Evolutionary conservation across 2,797 vertebrate genomes (phyloP).

Genomic region (Phalanger gymnotis): DNA sequence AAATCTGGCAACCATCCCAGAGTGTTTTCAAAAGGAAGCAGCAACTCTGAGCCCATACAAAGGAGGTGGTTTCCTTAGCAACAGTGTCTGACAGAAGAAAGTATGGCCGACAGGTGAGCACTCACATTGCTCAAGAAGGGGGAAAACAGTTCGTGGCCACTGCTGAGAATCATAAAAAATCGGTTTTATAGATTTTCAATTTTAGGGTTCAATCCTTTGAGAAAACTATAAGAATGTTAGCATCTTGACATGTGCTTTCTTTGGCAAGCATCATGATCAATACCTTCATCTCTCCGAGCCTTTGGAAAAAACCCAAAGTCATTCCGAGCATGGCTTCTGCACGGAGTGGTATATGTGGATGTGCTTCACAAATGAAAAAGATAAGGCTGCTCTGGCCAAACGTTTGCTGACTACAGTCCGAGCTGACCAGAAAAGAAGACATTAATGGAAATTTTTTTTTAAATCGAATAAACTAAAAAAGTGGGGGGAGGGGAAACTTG

Average conservation of each 20-base stretch:
- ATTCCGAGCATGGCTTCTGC: background rate
- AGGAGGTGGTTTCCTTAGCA: slow-evolving; percentile 81
- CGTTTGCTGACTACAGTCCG: background rate
- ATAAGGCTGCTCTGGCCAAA: background rate
- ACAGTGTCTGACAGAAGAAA: slow-evolving; percentile 76
- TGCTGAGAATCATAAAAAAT: background rate
- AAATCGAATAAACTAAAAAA: background rate
- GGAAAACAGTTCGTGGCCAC: background rate
- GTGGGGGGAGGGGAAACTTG: background rate
- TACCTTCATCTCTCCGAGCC: background rate
- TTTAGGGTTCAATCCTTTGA: background rate
- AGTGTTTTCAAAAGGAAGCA: slow-evolving; percentile 61
- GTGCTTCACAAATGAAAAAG: slow-evolving; percentile 8
- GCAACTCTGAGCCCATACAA: slow-evolving; percentile 50
- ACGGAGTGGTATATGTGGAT: background rate
- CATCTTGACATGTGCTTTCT: slow-evolving; percentile 29
- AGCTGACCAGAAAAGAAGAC: background rate
- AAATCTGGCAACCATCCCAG: slow-evolving; percentile 74
- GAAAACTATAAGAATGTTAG: background rate
- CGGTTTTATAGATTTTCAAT: slow-evolving; percentile 1
- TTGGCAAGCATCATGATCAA: background rate
- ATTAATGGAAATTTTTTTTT: background rate
- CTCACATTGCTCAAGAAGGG: slow-evolving; percentile 51
- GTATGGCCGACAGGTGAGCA: slow-evolving; percentile 66
- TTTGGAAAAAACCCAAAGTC: background rate